A percentile compares a stretch with the other conserved stretches of the same genome.
Evolutionary conservation across 2,797 vertebrate species (phyloP).

Genomic region (Urophycis tenuis): DNA sequence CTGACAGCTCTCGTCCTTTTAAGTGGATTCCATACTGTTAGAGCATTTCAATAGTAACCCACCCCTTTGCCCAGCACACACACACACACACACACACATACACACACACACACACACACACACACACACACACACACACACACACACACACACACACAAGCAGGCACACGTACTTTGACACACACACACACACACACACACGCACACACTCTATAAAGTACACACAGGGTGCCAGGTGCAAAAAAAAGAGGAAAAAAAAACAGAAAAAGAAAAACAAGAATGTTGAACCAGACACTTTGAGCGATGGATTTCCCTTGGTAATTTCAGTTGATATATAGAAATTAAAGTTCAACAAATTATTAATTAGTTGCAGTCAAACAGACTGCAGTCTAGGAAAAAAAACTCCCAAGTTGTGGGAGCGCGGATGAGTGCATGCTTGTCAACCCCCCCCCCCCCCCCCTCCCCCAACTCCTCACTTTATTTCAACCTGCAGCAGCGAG

Average conservation of each 20-base stretch:
- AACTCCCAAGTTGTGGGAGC: not conserved
- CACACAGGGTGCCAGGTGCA: not conserved
- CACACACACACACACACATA: conserved; percentile 3
- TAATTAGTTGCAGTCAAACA: conserved; percentile 45
- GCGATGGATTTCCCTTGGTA: not conserved
- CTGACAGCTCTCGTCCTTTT: conserved; percentile 61
- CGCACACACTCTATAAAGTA: not conserved
- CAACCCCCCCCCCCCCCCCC: too few relatives aligned
- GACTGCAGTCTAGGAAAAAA: not conserved
- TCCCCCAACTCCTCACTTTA: conserved; percentile 34
- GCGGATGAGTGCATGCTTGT: conserved; percentile 17
- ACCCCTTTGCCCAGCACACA: conserved; percentile 21
- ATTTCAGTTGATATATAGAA: not conserved
- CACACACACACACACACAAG: conserved; percentile 3
- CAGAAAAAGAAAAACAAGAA: not conserved
- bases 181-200: conserved; percentile 1
- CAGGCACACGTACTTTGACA: not conserved
- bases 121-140: not conserved
- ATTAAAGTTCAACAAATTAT: not conserved
- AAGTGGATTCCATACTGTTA: conserved; percentile 64
- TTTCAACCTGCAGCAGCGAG: conserved; percentile 42
- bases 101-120: not conserved
- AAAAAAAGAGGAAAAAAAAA: conserved; percentile 2
- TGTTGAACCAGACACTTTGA: not conserved
- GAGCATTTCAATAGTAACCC: conserved; percentile 51